A percentile compares a stretch with the other conserved stretches of the same genome.
phyloP scores from a whole-genome alignment of 2,113 vertebrate genomes.

The Phaethornis superciliosus region DNA sequence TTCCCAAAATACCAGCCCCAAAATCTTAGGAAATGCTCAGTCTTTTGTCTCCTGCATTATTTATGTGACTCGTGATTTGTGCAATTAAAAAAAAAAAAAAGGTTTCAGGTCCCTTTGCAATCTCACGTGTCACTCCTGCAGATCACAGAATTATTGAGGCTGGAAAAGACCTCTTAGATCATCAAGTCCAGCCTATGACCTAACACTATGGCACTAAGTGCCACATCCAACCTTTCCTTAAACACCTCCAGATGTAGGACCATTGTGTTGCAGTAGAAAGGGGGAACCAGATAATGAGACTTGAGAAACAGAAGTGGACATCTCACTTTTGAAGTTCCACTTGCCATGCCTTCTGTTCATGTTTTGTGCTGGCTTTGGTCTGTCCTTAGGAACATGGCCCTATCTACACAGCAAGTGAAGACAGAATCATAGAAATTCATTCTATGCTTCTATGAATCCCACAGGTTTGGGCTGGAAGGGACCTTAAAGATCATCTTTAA shows the following conservation, averaged over 20 bases:
- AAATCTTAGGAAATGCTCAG: neutral
- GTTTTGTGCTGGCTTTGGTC: accelerated
- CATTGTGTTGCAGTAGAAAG: neutral
- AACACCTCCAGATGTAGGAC: neutral
- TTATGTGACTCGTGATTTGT: neutral
- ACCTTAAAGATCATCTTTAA: no score
- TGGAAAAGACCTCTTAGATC: no score
- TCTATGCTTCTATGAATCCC: no score
- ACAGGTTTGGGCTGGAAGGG: no score
- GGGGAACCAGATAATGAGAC: neutral
- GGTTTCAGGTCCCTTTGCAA: accelerated
- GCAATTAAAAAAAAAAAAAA: neutral
- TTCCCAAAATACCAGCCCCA: neutral
- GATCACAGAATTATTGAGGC: neutral
- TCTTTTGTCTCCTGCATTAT: neutral
- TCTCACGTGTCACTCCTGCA: neutral
- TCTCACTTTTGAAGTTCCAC: neutral
- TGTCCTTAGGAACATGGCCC: accelerated
- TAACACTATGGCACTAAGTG: no score
- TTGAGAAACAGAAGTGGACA: neutral
- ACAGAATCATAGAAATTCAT: no score
- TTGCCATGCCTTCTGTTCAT: accelerated
- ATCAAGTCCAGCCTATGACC: no score
- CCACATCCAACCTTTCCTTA: no score
- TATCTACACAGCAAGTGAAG: neutral